Evolutionary conservation across 2,888 invertebrate genomes (phyloP).

Genomic region (Hydrotaea diabolus): DNA sequence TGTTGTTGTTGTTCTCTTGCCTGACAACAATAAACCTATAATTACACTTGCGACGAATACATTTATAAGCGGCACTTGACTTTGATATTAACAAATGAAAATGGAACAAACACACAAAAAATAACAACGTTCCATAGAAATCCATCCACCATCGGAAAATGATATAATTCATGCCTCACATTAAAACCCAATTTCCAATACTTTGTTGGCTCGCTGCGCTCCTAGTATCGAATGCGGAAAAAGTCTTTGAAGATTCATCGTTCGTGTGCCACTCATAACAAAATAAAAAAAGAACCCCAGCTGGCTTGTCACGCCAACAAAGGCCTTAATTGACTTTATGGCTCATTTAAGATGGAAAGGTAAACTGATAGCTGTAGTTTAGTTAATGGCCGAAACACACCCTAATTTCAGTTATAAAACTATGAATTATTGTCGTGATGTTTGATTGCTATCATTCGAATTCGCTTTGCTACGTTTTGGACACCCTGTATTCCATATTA

Average conservation of each 20-base stretch:
- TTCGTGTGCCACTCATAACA: too few species aligned
- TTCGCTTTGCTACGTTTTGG: too few species aligned
- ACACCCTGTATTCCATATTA: too few species aligned
- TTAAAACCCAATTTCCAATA: not conserved
- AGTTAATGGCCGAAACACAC: not conserved
- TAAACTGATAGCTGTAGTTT: conserved; percentile 14
- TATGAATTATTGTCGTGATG: not conserved
- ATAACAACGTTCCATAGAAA: not conserved
- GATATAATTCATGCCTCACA: not conserved
- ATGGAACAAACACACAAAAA: too few species aligned
- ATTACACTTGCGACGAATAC: too few species aligned
- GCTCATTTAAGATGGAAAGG: conserved; percentile 13
- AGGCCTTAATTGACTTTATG: conserved; percentile 29
- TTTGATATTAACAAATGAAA: not conserved
- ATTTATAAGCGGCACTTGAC: not conserved
- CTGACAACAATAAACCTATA: not conserved
- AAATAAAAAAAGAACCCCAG: not conserved
- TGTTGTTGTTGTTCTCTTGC: not conserved
- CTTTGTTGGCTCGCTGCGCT: conserved; percentile 29
- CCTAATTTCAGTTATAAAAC: not conserved
- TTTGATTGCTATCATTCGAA: too few species aligned
- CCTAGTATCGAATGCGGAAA: conserved; percentile 51
- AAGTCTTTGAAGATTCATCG: conserved; percentile 34
- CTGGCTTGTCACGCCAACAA: not conserved
- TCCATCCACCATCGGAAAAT: not conserved